A percentile compares a stretch with the other conserved stretches of the same genome.
Evolutionary conservation across 53 echinoderm and acorn worm genomes (phyloP).

Genomic region (Actinopyga echinites): DNA sequence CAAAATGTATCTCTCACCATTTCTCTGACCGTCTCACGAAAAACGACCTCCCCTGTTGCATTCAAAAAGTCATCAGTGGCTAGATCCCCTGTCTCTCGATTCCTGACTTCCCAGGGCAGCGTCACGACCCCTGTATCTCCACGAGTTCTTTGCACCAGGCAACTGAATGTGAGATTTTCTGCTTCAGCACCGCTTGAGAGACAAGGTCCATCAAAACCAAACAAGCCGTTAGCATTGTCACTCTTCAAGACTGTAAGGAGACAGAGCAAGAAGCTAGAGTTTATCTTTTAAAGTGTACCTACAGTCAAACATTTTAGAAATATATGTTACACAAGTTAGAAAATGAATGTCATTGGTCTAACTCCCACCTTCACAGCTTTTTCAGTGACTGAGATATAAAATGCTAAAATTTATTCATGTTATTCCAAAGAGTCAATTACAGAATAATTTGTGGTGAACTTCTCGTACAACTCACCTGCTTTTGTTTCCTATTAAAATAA

Average conservation of each 20-base stretch:
- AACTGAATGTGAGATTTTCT: slow-evolving; percentile 77
- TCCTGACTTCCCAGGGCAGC: slow-evolving; percentile 84
- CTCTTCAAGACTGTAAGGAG: slow-evolving; percentile 82
- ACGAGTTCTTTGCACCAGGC: slow-evolving; percentile 75
- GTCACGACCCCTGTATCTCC: slow-evolving; percentile 92
- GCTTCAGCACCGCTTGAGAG: slow-evolving; percentile 6
- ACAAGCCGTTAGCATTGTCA: slow-evolving; percentile 98
- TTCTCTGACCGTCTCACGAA: slow-evolving; percentile 80
- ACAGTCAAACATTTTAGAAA: no score
- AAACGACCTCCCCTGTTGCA: slow-evolving; percentile 78
- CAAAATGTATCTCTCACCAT: slow-evolving; percentile 52
- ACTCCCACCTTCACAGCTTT: no score
- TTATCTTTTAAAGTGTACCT: no score
- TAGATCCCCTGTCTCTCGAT: slow-evolving; percentile 48
- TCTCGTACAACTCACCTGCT: no score
- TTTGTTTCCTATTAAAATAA: no score
- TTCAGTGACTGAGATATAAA: no score
- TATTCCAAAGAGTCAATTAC: no score
- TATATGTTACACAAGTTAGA: no score
- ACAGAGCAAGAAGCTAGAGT: neutral
- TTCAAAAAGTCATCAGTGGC: slow-evolving; percentile 79
- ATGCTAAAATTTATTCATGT: no score
- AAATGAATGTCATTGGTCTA: no score
- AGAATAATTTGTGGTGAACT: no score
- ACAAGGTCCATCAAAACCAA: slow-evolving; percentile 85